phyloP scores from a whole-genome alignment of 2,113 vertebrate genomes.

The Macquaria australasica region DNA sequence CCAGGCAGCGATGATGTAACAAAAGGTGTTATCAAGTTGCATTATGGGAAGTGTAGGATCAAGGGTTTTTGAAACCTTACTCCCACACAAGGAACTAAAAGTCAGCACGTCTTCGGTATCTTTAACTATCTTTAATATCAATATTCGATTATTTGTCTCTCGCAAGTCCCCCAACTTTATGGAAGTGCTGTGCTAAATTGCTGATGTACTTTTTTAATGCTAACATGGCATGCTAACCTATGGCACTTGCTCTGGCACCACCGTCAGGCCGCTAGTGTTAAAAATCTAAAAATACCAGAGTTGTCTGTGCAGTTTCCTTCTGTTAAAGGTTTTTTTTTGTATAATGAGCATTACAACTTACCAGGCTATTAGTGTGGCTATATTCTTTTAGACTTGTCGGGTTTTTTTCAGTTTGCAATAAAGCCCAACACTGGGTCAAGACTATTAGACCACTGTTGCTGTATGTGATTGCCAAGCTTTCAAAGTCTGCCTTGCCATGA shows the following conservation, averaged over 20 bases:
- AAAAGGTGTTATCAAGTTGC: neutral
- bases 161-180: neutral
- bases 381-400: neutral
- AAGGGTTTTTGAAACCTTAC: neutral
- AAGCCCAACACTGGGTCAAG: slow-evolving; percentile 8
- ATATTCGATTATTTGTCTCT: neutral
- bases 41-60: neutral
- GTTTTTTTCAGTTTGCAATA: neutral
- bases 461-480: slow-evolving; percentile 21
- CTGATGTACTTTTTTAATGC: neutral
- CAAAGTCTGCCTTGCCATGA: slow-evolving; percentile 19
- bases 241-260: neutral
- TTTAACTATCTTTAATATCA: neutral
- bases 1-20: neutral
- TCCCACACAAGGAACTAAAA: neutral
- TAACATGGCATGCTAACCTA: neutral
- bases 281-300: neutral
- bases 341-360: neutral
- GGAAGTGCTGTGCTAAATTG: neutral
- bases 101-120: neutral
- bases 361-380: neutral
- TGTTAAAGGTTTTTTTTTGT: neutral
- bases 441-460: slow-evolving; percentile 20
- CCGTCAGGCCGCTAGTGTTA: neutral
- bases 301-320: neutral